phyloP scores from a whole-genome alignment of 2,888 invertebrate species.

The Xanthorhoe spadicearia region DNA sequence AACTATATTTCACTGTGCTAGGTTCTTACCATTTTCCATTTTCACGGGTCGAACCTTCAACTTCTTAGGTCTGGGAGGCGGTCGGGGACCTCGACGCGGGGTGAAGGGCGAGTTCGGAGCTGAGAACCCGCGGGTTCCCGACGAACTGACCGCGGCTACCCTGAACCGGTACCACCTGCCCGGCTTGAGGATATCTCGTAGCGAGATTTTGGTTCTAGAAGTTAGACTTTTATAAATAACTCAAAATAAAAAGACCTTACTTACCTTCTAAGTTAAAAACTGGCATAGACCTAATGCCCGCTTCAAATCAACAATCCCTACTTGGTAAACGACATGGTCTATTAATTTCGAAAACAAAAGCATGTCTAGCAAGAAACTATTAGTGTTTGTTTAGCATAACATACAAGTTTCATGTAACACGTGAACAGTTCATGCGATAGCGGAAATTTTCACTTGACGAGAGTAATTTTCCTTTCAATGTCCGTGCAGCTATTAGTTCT shows the following conservation, averaged over 20 bases:
- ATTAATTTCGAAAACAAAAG: background rate
- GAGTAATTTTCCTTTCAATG: background rate
- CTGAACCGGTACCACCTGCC: conserved; percentile 92
- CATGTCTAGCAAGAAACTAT: background rate
- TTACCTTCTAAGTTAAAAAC: too few species aligned
- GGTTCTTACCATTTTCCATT: conserved; percentile 64
- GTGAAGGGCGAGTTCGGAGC: conserved; percentile 85
- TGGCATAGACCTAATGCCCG: too few species aligned
- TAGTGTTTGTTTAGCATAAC: background rate
- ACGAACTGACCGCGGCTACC: conserved; percentile 89
- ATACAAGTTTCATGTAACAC: background rate
- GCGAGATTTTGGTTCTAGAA: conserved; percentile 78
- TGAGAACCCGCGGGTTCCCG: conserved; percentile 90
- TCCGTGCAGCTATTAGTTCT: background rate
- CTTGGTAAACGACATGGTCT: background rate
- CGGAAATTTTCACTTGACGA: conserved; percentile 3
- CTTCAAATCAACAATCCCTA: background rate
- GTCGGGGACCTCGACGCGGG: conserved; percentile 84
- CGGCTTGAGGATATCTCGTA: conserved; percentile 85
- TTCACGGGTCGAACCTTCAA: conserved; percentile 82
- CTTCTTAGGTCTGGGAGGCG: conserved; percentile 86
- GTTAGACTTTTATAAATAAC: conserved; percentile 7
- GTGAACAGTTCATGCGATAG: background rate
- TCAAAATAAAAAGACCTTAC: too few species aligned
- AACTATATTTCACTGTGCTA: background rate